phyloP scores from a whole-genome alignment of 2,113 vertebrate species.

The Cebidichthys violaceus region DNA sequence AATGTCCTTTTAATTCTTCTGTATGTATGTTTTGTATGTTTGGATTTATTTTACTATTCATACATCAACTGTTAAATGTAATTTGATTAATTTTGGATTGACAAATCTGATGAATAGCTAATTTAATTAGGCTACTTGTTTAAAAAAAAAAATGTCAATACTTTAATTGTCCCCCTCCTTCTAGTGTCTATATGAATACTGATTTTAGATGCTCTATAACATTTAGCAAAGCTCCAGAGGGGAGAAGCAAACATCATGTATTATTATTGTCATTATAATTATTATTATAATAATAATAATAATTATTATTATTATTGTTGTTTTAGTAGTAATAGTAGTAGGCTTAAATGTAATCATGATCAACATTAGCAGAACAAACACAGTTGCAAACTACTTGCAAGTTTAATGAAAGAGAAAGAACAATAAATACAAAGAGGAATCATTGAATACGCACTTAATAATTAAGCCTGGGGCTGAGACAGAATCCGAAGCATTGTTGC shows the following conservation, averaged over 20 bases:
- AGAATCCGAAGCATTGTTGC: not conserved
- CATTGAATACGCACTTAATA: not conserved
- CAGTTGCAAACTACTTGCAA: slow-evolving; percentile 6
- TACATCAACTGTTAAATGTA: not conserved
- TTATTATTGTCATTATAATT: not conserved
- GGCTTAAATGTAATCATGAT: not conserved
- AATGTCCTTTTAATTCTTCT: not conserved
- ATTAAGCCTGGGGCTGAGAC: not conserved
- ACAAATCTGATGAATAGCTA: not conserved
- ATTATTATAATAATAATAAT: not conserved
- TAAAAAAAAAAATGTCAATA: too few species aligned
- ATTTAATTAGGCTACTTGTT: not conserved
- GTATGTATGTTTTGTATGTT: too few species aligned
- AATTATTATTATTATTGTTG: not conserved
- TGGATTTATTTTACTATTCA: not conserved
- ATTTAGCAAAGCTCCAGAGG: not conserved
- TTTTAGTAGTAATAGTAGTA: not conserved
- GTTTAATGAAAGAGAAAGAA: not conserved
- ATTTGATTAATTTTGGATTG: not conserved
- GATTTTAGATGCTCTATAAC: not conserved
- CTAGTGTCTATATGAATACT: not conserved
- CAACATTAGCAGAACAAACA: not conserved
- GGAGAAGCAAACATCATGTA: not conserved
- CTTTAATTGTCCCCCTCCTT: not conserved
- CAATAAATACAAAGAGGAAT: not conserved